Conservation (phyloP, 2,113 vertebrate genomes). For the Tricholaema leucomelas region DNA sequence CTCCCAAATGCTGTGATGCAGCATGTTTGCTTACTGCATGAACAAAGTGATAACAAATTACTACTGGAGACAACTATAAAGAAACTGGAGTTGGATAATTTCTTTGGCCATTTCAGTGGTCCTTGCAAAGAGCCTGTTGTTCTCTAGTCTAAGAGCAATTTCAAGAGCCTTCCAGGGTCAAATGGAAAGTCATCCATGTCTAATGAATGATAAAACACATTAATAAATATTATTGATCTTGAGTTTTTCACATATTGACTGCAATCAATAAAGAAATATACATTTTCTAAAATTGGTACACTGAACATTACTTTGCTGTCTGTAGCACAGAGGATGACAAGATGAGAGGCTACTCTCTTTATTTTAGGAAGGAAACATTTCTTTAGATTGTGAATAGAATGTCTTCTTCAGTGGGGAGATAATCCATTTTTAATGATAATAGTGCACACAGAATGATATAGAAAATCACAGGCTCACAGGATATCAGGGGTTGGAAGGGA, state of each 20-base stretch:
- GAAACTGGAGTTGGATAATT: not conserved
- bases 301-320: not conserved
- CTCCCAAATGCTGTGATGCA: not conserved
- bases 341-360: not conserved
- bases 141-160: not conserved
- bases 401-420: not conserved
- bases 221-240: not conserved
- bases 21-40: not conserved
- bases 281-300: not conserved
- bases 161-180: not conserved
- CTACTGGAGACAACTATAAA: not conserved
- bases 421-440: not conserved
- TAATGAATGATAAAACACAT: not conserved
- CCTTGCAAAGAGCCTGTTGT: not conserved
- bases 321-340: not conserved
- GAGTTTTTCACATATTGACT: not conserved
- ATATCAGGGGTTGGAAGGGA: too few species aligned
- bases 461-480: too few species aligned
- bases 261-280: too few species aligned
- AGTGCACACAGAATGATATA: not conserved
- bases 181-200: not conserved
- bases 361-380: not conserved
- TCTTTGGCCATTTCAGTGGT: not conserved
- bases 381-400: not conserved
- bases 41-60: not conserved